These are phyloP conservation scores for Hyperopisus bebe DNA, from an alignment of 2,113 vertebrate genomes.

Conservation along the genomic window DNA sequence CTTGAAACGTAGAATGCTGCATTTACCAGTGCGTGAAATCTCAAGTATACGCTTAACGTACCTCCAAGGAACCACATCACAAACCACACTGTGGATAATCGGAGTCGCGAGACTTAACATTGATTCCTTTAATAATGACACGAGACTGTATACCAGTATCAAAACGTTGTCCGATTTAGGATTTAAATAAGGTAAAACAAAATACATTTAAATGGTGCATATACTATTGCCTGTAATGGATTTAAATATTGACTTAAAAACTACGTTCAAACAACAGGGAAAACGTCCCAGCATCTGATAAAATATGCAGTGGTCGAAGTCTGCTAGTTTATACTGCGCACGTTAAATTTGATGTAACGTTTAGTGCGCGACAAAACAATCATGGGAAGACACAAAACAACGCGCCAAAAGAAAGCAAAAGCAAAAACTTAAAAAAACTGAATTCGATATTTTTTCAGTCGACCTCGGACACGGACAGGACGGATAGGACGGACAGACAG, in stretches of 20 bases:
- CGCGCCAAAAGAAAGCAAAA: background rate
- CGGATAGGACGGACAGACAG: background rate
- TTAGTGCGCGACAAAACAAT: background rate
- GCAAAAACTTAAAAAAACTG: background rate
- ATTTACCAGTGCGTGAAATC: background rate
- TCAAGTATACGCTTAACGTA: background rate
- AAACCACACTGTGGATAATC: background rate
- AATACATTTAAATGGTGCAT: background rate
- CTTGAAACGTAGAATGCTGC: background rate
- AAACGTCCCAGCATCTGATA: background rate
- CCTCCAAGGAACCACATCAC: background rate
- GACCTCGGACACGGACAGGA: background rate
- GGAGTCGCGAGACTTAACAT: background rate
- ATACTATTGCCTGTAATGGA: background rate
- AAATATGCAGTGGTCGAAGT: background rate
- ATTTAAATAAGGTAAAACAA: background rate
- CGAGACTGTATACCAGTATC: background rate
- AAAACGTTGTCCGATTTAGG: background rate
- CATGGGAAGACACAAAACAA: background rate
- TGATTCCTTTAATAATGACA: background rate
- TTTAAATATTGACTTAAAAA: background rate
- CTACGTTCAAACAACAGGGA: background rate
- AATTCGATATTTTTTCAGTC: background rate
- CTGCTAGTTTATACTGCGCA: background rate
- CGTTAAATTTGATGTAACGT: background rate